These are phyloP conservation scores for Peucedramus taeniatus DNA, from an alignment of 2,113 vertebrate genomes.

Conservation along the genomic window DNA sequence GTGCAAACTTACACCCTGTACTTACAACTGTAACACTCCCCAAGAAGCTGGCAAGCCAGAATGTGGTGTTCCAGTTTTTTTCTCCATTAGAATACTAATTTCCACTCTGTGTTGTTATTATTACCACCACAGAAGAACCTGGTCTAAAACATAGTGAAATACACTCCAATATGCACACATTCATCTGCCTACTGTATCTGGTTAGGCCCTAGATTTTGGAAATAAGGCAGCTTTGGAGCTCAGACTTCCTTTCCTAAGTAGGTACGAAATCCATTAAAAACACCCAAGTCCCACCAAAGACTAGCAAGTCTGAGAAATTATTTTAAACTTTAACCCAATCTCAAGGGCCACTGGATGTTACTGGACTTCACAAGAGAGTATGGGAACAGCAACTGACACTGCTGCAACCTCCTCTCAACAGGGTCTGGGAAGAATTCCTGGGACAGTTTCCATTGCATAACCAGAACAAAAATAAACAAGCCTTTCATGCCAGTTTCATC, in stretches of 20 bases:
- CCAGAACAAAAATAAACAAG: neutral
- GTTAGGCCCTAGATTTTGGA: neutral
- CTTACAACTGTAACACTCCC: neutral
- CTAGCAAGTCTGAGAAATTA: neutral
- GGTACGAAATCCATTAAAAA: neutral
- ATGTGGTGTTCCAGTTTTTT: rapidly evolving
- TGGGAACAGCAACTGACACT: rapidly evolving
- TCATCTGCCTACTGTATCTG: neutral
- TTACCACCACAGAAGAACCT: neutral
- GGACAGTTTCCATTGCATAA: neutral
- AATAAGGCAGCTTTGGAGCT: neutral
- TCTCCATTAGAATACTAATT: neutral
- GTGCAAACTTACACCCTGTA: neutral
- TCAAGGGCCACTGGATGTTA: neutral
- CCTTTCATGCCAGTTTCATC: neutral
- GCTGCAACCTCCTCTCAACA: neutral
- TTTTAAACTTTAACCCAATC: neutral
- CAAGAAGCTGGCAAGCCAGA: neutral
- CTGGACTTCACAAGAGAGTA: rapidly evolving
- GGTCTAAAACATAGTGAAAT: neutral
- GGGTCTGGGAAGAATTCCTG: neutral
- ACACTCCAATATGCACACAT: rapidly evolving
- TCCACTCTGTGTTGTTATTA: neutral
- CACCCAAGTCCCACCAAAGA: neutral
- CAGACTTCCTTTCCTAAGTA: neutral